phyloP scores from a whole-genome alignment of 2,888 invertebrate species.

The Torymus auratus region DNA sequence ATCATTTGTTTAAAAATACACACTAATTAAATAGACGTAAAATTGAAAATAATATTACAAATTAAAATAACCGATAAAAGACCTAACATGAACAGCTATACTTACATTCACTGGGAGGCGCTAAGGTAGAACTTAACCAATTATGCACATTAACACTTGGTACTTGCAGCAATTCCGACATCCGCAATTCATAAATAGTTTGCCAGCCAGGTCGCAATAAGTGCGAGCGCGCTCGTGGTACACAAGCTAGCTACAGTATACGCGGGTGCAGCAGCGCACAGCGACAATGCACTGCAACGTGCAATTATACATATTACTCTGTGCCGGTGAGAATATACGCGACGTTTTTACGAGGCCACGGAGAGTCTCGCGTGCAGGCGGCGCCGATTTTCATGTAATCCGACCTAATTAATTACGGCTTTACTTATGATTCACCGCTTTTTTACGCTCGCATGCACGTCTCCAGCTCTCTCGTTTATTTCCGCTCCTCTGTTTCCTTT shows the following conservation, averaged over 20 bases:
- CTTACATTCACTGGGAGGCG: not conserved
- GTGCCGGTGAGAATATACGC: conserved; percentile 67
- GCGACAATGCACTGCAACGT: not conserved
- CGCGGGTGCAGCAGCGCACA: not conserved
- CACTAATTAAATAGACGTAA: too few relatives aligned
- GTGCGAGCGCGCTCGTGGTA: not conserved
- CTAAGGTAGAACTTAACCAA: conserved; percentile 43
- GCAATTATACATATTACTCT: conserved; percentile 43
- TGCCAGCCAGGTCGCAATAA: not conserved
- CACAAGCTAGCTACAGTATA: too few relatives aligned
- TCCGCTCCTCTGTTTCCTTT: not conserved
- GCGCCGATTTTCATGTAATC: conserved; percentile 69
- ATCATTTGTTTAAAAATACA: too few relatives aligned
- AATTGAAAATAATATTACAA: too few relatives aligned
- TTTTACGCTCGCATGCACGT: conserved; percentile 24
- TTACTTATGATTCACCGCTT: conserved; percentile 70
- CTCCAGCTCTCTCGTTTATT: not conserved
- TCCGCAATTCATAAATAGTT: conserved; percentile 29
- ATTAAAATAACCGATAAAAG: too few relatives aligned
- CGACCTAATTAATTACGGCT: conserved; percentile 71
- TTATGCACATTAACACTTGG: conserved; percentile 32
- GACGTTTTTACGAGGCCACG: conserved; percentile 71
- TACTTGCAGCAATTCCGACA: conserved; percentile 41
- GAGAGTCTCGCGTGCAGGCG: conserved; percentile 68
- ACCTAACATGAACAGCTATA: too few relatives aligned